A percentile compares a stretch with the other conserved stretches of the same genome.
Conservation (phyloP, 2,888 invertebrate species). For the Celastrina argiolus region DNA sequence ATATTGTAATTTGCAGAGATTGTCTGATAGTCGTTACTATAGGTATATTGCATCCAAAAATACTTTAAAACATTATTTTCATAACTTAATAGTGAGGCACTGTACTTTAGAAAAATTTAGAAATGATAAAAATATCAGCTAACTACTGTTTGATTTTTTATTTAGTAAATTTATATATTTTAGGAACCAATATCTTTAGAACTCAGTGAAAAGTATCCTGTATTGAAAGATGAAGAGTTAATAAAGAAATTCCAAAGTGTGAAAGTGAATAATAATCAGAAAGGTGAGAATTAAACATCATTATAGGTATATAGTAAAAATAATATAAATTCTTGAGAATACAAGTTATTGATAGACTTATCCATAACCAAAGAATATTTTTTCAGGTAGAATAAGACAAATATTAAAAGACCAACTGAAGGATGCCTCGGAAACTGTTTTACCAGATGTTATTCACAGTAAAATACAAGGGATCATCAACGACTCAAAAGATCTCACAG, state of each 20-base stretch:
- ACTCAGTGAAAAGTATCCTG: constrained; percentile 44
- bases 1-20: too few species aligned
- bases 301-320: not conserved
- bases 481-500: constrained; percentile 41
- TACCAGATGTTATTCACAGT: constrained; percentile 58
- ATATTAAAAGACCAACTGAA: constrained; percentile 49
- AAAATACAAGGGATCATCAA: constrained; percentile 53
- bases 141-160: not conserved
- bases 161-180: not conserved
- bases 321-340: too few species aligned
- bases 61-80: too few species aligned
- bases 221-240: constrained; percentile 51
- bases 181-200: constrained; percentile 27
- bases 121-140: not conserved
- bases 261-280: constrained; percentile 60
- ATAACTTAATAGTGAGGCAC: too few species aligned
- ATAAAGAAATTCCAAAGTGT: constrained; percentile 50
- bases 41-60: too few species aligned
- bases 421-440: constrained; percentile 46
- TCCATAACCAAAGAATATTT: not conserved
- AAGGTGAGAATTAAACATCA: constrained; percentile 47
- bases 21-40: too few species aligned
- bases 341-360: too few species aligned
- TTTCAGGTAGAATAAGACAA: constrained; percentile 61
- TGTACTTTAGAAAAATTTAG: too few species aligned